Percentiles rank a stretch among this genome's conserved stretches.
These are phyloP conservation scores for Lysiphlebus fabarum DNA, from an alignment of 1,140 invertebrate genomes.

Conservation along the genomic window DNA sequence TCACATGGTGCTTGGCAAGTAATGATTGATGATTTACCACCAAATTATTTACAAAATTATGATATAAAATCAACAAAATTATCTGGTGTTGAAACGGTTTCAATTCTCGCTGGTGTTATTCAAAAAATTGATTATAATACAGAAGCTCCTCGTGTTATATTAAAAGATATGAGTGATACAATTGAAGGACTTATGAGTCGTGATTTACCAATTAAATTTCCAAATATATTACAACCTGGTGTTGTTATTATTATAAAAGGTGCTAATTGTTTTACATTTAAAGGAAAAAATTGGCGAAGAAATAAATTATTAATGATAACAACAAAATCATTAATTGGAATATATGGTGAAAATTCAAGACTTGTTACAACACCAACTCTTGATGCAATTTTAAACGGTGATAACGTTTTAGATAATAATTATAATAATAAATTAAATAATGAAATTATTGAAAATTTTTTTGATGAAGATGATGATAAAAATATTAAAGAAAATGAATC, in stretches of 20 bases:
- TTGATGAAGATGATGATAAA: neutral
- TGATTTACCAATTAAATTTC: slow-evolving; percentile 41
- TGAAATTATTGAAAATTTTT: slow-evolving; percentile 5
- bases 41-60: slow-evolving; percentile 36
- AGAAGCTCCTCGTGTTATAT: slow-evolving; percentile 43
- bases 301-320: slow-evolving; percentile 42
- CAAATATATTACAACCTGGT: slow-evolving; percentile 41
- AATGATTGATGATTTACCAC: slow-evolving; percentile 44
- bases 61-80: slow-evolving; percentile 42
- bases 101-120: slow-evolving; percentile 44
- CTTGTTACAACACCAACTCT: slow-evolving; percentile 28
- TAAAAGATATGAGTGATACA: slow-evolving; percentile 45
- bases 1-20: slow-evolving; percentile 46
- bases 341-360: slow-evolving; percentile 40
- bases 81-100: slow-evolving; percentile 34
- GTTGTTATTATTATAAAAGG: slow-evolving; percentile 41
- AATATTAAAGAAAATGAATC: too few relatives aligned
- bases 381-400: slow-evolving; percentile 20
- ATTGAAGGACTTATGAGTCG: slow-evolving; percentile 46
- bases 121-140: slow-evolving; percentile 41
- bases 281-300: slow-evolving; percentile 26
- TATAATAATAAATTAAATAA: slow-evolving; percentile 6
- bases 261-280: slow-evolving; percentile 29
- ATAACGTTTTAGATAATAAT: neutral
- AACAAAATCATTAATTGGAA: slow-evolving; percentile 38